Percentiles rank a stretch among this genome's conserved stretches.
Conservation (phyloP, 2,797 vertebrate genomes). For the Yasuhikotakia modesta region DNA sequence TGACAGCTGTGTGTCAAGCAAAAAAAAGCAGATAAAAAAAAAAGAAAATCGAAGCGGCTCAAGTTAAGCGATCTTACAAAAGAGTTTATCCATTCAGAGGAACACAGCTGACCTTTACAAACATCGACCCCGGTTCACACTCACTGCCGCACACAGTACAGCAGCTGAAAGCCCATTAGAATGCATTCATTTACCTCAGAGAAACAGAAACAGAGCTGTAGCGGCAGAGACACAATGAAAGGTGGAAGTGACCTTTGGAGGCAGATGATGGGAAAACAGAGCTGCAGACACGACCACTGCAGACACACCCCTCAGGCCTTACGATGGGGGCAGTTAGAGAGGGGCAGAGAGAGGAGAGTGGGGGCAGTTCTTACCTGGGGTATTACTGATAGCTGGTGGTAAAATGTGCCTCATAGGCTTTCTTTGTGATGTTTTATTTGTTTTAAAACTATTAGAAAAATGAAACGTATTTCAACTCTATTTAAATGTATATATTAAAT, state of each 20-base stretch:
- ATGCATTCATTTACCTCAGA: slow-evolving; percentile 28
- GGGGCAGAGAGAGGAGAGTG: no score
- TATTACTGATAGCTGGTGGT: no score
- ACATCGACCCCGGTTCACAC: slow-evolving; percentile 27
- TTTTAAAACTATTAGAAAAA: no score
- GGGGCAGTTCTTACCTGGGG: no score
- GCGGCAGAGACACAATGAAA: slow-evolving; percentile 9
- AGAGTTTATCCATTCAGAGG: slow-evolving; percentile 23
- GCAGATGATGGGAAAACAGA: slow-evolving; percentile 21
- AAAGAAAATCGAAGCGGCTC: neutral
- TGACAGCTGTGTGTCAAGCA: slow-evolving; percentile 19
- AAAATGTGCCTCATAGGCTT: no score
- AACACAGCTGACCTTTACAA: slow-evolving; percentile 37
- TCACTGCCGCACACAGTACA: slow-evolving; percentile 29
- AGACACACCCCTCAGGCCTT: neutral
- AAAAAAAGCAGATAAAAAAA: slow-evolving; percentile 5
- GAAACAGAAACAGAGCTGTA: slow-evolving; percentile 43
- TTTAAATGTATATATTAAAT: no score
- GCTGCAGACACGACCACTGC: slow-evolving; percentile 16
- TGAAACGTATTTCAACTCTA: no score
- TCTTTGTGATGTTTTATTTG: no score
- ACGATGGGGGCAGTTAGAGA: neutral
- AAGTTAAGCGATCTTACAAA: slow-evolving; percentile 6
- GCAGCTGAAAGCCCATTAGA: no score
- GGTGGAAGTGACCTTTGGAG: slow-evolving; percentile 38